Conservation (phyloP, 2,113 vertebrate genomes). For the Urocitellus parryii region DNA sequence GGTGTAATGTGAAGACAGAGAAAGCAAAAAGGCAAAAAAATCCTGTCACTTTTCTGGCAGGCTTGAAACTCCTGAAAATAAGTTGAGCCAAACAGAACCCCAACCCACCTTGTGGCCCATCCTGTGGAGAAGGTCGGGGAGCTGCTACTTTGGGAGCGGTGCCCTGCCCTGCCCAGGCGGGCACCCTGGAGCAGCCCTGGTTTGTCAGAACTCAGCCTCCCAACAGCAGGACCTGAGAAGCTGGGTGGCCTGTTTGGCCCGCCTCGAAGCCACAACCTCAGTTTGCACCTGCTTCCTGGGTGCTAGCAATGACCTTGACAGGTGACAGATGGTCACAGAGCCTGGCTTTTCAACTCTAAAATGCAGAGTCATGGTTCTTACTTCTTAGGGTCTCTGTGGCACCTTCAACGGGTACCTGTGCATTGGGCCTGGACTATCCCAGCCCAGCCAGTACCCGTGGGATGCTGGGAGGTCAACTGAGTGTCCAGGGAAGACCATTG, state of each 20-base stretch:
- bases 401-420: not conserved
- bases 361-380: not conserved
- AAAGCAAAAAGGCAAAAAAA: not conserved
- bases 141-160: fast-evolving
- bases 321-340: too few relatives aligned
- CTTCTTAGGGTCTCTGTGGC: not conserved
- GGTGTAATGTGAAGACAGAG: not conserved
- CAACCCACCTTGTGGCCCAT: not conserved
- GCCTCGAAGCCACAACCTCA: not conserved
- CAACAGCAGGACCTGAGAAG: not conserved
- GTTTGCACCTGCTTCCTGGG: not conserved
- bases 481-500: not conserved
- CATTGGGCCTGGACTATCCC: not conserved
- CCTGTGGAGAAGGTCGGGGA: too few relatives aligned
- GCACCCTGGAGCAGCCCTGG: not conserved
- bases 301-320: not conserved
- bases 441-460: not conserved
- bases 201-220: not conserved
- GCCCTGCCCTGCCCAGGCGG: fast-evolving
- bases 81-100: not conserved
- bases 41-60: not conserved
- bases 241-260: not conserved
- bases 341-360: not conserved
- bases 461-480: not conserved
- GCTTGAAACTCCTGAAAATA: not conserved